phyloP scores from a whole-genome alignment of 2,888 invertebrate genomes.

The Ormyrus pomaceus region DNA sequence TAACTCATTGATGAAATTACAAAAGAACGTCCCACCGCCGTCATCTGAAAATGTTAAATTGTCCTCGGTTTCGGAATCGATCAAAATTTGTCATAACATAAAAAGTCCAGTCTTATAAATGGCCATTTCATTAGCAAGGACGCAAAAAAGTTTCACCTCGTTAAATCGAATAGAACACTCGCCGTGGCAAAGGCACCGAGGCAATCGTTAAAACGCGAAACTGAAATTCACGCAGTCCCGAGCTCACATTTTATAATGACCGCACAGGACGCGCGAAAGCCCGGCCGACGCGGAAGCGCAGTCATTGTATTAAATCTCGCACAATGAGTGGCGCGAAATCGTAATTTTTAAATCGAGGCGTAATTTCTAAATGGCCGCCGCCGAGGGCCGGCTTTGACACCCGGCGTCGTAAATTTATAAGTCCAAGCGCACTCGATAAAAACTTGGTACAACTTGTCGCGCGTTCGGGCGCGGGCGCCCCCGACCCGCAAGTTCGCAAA shows the following conservation, averaged over 20 bases:
- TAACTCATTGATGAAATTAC: background rate
- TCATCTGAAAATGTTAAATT: too few species aligned
- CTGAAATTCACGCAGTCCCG: background rate
- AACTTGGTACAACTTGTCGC: conserved; percentile 19
- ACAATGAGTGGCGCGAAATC: background rate
- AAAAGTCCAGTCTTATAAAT: too few species aligned
- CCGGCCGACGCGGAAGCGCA: background rate
- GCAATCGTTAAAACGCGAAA: conserved; percentile 24
- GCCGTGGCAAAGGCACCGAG: background rate
- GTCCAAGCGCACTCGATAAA: conserved; percentile 3
- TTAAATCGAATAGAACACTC: too few species aligned
- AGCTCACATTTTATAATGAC: conserved; percentile 8
- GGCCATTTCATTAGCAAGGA: too few species aligned
- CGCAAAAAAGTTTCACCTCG: too few species aligned
- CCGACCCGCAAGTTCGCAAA: background rate
- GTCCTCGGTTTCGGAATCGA: too few species aligned
- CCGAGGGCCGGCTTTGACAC: background rate
- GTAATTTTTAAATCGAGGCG: conserved; percentile 38
- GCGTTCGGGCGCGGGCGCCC: background rate
- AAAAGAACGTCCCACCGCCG: background rate
- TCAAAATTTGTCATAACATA: too few species aligned
- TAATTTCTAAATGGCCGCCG: conserved; percentile 8
- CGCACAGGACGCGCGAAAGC: background rate
- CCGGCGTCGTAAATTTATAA: conserved; percentile 14
- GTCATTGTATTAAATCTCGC: background rate